phyloP scores from a whole-genome alignment of 2,797 vertebrate species.

The Hapalemur alaotrensis region DNA sequence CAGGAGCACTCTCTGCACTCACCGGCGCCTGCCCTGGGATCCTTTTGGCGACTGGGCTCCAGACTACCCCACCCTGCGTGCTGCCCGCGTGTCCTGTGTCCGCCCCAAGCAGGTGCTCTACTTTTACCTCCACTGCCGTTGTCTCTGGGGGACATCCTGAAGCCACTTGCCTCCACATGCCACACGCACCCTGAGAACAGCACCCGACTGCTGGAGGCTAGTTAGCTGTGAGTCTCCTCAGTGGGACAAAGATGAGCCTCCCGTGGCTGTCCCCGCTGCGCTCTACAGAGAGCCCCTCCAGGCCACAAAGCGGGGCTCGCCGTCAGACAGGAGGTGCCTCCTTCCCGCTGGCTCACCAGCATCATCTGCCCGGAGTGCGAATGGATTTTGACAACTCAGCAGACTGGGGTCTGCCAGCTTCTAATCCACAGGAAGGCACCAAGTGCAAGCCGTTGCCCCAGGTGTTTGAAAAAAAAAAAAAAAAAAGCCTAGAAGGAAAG shows the following conservation, averaged over 20 bases:
- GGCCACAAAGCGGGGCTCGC: neutral
- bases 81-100: rapidly evolving
- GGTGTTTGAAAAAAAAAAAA: neutral
- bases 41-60: no score
- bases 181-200: neutral
- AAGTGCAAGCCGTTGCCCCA: neutral
- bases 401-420: neutral
- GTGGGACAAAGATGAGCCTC: neutral
- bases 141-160: neutral
- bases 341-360: neutral
- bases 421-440: neutral
- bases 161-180: neutral
- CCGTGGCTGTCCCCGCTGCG: neutral
- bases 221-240: neutral
- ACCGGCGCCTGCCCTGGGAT: neutral
- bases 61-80: rapidly evolving
- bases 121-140: no score
- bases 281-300: neutral
- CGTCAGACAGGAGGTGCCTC: neutral
- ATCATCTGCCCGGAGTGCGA: neutral
- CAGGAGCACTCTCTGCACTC: neutral
- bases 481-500: neutral
- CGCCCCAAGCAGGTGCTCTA: neutral
- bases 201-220: no score
- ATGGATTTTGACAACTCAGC: neutral